phyloP scores from a whole-genome alignment of 1,140 invertebrate genomes.

The Apis cerana region DNA sequence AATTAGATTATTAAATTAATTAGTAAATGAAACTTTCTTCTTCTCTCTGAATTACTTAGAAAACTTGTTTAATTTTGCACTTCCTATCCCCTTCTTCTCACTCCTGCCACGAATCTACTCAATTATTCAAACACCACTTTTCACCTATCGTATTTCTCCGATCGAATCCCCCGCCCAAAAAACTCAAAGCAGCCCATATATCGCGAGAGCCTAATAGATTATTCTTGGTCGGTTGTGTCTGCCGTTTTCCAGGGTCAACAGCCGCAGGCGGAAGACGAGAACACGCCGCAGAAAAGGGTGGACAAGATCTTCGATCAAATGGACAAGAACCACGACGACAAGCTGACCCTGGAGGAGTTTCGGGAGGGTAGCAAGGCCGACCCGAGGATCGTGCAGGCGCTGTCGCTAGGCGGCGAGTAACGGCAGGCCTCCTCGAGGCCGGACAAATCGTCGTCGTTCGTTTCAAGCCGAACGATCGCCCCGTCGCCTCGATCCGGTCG shows the following conservation, averaged over 20 bases:
- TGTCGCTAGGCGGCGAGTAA: constrained; percentile 90
- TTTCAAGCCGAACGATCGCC: background rate
- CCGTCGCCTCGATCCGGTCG: constrained; percentile 19
- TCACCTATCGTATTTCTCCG: too few species aligned
- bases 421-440: constrained; percentile 31
- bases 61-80: too few species aligned
- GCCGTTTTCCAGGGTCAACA: constrained; percentile 88
- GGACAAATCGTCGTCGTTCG: constrained; percentile 26
- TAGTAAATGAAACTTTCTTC: too few species aligned
- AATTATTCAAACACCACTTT: too few species aligned
- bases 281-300: constrained; percentile 96
- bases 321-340: constrained; percentile 99
- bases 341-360: constrained; percentile 98
- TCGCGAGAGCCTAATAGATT: background rate
- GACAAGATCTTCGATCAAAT: constrained; percentile 99
- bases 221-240: background rate
- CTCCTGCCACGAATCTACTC: too few species aligned
- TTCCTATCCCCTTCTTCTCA: too few species aligned
- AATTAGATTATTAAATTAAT: too few species aligned
- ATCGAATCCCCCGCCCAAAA: too few species aligned
- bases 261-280: constrained; percentile 94
- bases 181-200: too few species aligned
- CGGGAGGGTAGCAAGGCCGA: constrained; percentile 99
- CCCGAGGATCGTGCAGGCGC: constrained; percentile 98
- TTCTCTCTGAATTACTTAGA: too few species aligned